These are phyloP conservation scores for Papilio helenus DNA, from an alignment of 1,140 invertebrate genomes.

Conservation along the genomic window DNA sequence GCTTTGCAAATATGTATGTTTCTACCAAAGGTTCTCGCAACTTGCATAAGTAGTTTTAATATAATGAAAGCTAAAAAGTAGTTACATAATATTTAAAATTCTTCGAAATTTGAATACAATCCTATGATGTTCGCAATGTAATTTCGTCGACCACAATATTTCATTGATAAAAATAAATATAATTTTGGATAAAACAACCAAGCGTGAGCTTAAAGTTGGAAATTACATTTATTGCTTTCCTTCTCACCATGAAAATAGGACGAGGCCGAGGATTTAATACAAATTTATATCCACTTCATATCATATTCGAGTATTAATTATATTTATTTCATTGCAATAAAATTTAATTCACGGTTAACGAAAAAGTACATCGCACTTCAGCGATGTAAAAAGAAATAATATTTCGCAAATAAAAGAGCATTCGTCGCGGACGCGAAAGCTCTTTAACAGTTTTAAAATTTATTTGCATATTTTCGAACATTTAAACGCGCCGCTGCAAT, in stretches of 20 bases:
- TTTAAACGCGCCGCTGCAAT: constrained; percentile 18
- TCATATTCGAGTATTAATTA: not conserved
- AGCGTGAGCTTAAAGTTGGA: not conserved
- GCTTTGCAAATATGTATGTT: not conserved
- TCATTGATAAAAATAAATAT: not conserved
- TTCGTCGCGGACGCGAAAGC: not conserved
- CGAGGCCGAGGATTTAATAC: not conserved
- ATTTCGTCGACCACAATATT: not conserved
- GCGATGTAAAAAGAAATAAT: constrained; percentile 2
- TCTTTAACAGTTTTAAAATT: constrained; percentile 20
- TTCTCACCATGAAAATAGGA: constrained; percentile 11
- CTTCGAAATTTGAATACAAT: not conserved
- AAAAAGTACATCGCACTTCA: constrained; percentile 4
- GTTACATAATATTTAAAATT: not conserved
- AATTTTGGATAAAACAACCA: constrained; percentile 5
- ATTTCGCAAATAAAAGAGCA: constrained; percentile 22
- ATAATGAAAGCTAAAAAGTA: not conserved
- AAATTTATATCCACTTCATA: not conserved
- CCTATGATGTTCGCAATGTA: not conserved
- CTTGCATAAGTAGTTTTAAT: not conserved
- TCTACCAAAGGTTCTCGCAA: not conserved
- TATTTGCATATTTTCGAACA: constrained; percentile 24
- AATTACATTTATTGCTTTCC: constrained; percentile 23
- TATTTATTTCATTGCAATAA: not conserved
- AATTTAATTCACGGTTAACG: not conserved